These are phyloP conservation scores for Cheilinus undulatus DNA, from an alignment of 2,113 vertebrate genomes.

Conservation along the genomic window DNA sequence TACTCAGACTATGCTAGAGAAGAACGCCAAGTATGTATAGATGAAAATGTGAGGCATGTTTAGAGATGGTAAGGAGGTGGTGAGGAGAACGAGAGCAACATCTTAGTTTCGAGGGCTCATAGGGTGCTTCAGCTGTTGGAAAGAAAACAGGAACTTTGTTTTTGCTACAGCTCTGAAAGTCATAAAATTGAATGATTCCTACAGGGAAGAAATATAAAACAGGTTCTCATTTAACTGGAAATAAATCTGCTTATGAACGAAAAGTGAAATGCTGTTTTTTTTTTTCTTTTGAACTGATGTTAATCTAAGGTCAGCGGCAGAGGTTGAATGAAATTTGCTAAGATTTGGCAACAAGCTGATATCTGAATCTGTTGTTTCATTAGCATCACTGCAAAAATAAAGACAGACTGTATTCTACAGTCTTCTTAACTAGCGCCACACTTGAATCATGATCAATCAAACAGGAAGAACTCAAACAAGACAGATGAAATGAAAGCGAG, in stretches of 20 bases:
- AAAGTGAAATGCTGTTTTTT: conserved; percentile 7
- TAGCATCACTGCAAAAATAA: background rate
- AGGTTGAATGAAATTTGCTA: background rate
- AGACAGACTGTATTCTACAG: conserved; percentile 16
- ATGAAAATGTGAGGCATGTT: background rate
- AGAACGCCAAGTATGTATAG: background rate
- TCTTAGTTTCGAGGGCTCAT: background rate
- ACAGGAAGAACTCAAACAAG: conserved; percentile 18
- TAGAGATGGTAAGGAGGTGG: background rate
- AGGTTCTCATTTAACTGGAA: background rate
- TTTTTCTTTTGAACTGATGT: conserved; percentile 16
- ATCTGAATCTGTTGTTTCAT: background rate
- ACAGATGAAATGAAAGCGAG: conserved; percentile 7
- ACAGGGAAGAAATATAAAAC: background rate
- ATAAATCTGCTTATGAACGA: background rate
- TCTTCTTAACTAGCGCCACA: background rate
- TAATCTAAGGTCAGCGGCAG: background rate
- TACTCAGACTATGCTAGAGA: background rate
- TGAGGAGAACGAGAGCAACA: background rate
- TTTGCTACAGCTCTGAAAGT: background rate
- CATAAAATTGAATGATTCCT: background rate
- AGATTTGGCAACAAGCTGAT: background rate
- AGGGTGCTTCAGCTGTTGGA: background rate
- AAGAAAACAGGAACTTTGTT: conserved; percentile 7
- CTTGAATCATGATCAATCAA: conserved; percentile 25